These are phyloP conservation scores for Reticulitermes lucifugus DNA, from an alignment of 2,888 invertebrate genomes.

Conservation along the genomic window DNA sequence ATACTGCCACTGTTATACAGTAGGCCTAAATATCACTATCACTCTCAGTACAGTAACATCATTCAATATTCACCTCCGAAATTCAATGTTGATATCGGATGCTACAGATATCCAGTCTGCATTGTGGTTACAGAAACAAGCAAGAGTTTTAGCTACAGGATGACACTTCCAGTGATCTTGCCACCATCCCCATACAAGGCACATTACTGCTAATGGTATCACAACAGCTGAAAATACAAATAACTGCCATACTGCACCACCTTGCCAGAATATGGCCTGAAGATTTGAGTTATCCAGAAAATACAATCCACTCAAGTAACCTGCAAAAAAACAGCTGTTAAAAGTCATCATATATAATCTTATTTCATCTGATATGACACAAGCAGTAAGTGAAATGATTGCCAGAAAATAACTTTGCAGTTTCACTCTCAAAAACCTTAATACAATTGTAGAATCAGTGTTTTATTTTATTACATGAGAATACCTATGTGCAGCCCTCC, in stretches of 20 bases:
- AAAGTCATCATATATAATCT: background rate
- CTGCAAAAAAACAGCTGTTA: conserved; percentile 48
- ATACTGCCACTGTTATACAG: background rate
- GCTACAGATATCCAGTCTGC: conserved; percentile 78
- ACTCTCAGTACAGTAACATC: background rate
- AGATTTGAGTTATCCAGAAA: conserved; percentile 25
- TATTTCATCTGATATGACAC: background rate
- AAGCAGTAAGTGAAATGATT: background rate
- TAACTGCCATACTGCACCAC: conserved; percentile 60
- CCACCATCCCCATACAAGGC: conserved; percentile 75
- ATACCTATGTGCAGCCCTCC: background rate
- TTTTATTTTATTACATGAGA: no score
- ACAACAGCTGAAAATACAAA: conserved; percentile 64
- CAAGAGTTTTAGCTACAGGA: conserved; percentile 77
- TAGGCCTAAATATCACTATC: background rate
- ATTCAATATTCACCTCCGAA: conserved; percentile 69
- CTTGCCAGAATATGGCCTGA: conserved; percentile 53
- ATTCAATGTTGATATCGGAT: conserved; percentile 78
- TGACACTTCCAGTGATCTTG: conserved; percentile 77
- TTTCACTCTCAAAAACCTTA: background rate
- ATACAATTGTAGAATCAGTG: background rate
- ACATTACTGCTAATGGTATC: conserved; percentile 67
- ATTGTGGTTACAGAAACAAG: conserved; percentile 74
- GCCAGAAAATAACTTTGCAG: background rate
- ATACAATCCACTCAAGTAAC: conserved; percentile 50